Evolutionary conservation across 2,888 invertebrate species (phyloP).

Genomic region (Seladonia tumulorum): DNA sequence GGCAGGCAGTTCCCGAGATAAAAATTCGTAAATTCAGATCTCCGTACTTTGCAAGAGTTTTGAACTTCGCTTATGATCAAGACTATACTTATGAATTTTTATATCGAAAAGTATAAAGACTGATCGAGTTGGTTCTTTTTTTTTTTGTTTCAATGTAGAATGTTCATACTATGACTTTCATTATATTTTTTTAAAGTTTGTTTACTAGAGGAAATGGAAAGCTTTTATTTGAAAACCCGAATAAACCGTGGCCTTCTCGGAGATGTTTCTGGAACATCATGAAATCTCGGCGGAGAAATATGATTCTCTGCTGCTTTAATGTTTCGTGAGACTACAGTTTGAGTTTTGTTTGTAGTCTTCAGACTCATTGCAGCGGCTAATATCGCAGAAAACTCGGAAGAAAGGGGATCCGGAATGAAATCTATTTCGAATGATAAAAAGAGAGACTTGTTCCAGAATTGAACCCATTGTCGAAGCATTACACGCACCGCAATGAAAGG

Average conservation of each 20-base stretch:
- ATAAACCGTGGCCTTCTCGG: background rate
- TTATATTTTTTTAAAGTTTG: background rate
- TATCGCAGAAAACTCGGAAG: background rate
- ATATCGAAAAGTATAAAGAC: too few species aligned
- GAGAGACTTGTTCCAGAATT: background rate
- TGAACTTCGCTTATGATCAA: background rate
- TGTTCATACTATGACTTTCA: too few species aligned
- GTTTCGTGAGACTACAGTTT: background rate
- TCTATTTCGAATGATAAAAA: constrained; percentile 15
- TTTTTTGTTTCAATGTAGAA: background rate
- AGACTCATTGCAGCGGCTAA: background rate
- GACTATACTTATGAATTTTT: too few species aligned
- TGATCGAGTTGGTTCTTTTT: background rate
- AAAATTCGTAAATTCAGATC: too few species aligned
- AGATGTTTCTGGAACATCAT: background rate
- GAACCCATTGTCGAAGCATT: constrained; percentile 14
- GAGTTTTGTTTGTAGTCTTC: background rate
- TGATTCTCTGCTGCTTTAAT: background rate
- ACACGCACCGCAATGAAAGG: constrained; percentile 7
- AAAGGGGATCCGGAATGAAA: background rate
- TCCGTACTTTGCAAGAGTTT: background rate
- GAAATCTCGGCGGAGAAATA: background rate
- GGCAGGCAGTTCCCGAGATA: too few species aligned
- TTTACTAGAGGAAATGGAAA: background rate
- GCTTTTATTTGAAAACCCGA: background rate